phyloP scores from a whole-genome alignment of 2,113 vertebrate genomes.

The Hyaena hyaena region DNA sequence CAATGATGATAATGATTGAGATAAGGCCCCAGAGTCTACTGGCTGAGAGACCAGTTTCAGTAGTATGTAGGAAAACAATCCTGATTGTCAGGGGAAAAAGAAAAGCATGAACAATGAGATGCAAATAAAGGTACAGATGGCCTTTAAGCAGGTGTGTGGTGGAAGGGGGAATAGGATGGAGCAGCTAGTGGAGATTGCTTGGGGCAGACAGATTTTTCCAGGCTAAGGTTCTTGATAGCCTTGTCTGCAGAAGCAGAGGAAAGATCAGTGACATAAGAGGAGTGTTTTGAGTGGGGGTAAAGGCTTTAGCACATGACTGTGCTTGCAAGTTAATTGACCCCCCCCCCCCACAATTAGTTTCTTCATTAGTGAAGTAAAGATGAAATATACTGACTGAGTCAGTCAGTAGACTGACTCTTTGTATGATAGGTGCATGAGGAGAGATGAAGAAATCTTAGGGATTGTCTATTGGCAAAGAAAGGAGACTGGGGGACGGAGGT shows the following conservation, averaged over 20 bases:
- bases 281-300: neutral
- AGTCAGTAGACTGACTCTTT: neutral
- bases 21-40: neutral
- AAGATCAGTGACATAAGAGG: neutral
- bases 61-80: neutral
- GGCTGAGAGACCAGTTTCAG: neutral
- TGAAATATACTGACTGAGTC: neutral
- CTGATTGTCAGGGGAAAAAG: neutral
- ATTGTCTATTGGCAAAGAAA: neutral
- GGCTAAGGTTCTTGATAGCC: neutral
- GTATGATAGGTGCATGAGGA: neutral
- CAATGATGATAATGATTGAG: neutral
- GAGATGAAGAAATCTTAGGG: neutral
- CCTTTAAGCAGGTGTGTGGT: neutral
- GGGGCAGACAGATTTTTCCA: neutral
- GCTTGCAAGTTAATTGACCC: neutral
- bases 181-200: neutral
- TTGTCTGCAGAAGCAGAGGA: neutral
- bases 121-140: neutral
- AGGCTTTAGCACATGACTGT: neutral
- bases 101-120: neutral
- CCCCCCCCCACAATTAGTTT: neutral
- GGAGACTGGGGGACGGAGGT: accelerated
- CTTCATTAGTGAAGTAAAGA: slow-evolving; percentile 9
- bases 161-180: neutral